A percentile compares a stretch with the other conserved stretches of the same genome.
Conservation (phyloP, 1,140 invertebrate species). For the Wasmannia auropunctata region DNA sequence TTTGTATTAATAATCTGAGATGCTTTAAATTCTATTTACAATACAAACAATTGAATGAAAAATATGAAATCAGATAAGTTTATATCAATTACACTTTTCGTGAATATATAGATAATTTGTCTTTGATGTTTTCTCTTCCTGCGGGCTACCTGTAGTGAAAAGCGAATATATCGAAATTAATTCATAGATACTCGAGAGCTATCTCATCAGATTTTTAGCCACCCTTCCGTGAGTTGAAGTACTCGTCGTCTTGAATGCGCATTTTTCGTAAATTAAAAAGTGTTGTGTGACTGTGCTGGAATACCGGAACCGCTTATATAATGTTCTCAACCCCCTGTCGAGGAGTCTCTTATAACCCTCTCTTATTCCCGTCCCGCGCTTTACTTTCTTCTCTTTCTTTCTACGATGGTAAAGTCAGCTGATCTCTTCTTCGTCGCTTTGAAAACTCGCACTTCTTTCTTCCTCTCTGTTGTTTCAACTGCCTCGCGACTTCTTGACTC, state of each 20-base stretch:
- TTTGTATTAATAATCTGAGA: neutral
- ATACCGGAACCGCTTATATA: slow-evolving; percentile 78
- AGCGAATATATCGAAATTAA: slow-evolving; percentile 76
- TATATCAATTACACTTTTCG: slow-evolving; percentile 79
- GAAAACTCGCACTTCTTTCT: slow-evolving; percentile 47
- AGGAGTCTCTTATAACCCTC: slow-evolving; percentile 76
- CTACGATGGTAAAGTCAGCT: slow-evolving; percentile 42
- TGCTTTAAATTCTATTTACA: neutral
- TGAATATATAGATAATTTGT: slow-evolving; percentile 68
- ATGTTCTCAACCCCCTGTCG: slow-evolving; percentile 79
- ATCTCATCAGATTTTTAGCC: slow-evolving; percentile 49
- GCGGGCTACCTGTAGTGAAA: neutral
- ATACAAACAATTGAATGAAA: neutral
- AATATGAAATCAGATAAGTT: slow-evolving; percentile 75
- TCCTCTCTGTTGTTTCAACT: slow-evolving; percentile 72
- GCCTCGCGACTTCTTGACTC: slow-evolving; percentile 78
- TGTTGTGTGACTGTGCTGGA: slow-evolving; percentile 83
- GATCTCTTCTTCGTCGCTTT: slow-evolving; percentile 71
- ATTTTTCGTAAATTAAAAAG: slow-evolving; percentile 86
- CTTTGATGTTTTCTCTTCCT: slow-evolving; percentile 47
- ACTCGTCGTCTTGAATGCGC: slow-evolving; percentile 82
- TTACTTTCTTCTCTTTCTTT: slow-evolving; percentile 64
- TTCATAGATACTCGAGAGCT: slow-evolving; percentile 70
- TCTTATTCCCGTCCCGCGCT: slow-evolving; percentile 63
- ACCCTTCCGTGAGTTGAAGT: slow-evolving; percentile 63